Evolutionary conservation across 1,140 invertebrate species (phyloP), one percentile per base, ranked within the genome.

Genomic region (Drosophila persimilis): DNA sequence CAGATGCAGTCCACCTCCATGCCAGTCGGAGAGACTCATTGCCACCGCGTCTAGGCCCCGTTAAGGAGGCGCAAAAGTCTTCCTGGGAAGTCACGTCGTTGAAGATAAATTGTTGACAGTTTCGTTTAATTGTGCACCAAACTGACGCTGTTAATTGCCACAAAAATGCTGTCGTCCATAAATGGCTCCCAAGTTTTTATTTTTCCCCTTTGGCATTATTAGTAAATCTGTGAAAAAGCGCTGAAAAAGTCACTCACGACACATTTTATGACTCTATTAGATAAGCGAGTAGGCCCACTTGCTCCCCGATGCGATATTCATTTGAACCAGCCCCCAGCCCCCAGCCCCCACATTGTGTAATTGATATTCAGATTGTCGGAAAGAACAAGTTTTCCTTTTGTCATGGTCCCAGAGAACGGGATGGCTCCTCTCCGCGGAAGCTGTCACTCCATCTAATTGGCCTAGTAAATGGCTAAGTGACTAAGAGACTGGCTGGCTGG

Each of bases 101-200:
- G 66, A 79, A 77, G 84, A 88, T 89, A 88, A 88, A 88, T 89
- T 79, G 84, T 74, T 77, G 78, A 88, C 83, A 89, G 83, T 88
- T 88, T 88, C 84, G 72, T 88, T 88, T 88, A 88, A 88, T 86
- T 86, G 83, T 66, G 20, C 46, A 41, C 45, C 56, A 56, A 73
- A 74, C 65, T 60, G 53, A 44, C n/a, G 54, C 80, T 74, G 58
- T 86, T 86, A 86, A 86, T 88, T 88, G 83, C 78, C 74, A 66
- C 70, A 77, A 86, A 85, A 85, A 72, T 83, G 79, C 73, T 51
- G 45, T 29, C 8, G 17, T 6, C 80, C 56, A 61, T 77, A 80
- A 76, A 73, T 67, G 80, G 72, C 41, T 24, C 50, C 56, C 43
- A 51, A 52, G 69, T 39, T 66, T 66, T 71, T 43, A 48, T 64